Evolutionary conservation across 2,797 vertebrate species (phyloP), one percentile per base, ranked within the genome.

Genomic region (Helarctos malayanus): DNA sequence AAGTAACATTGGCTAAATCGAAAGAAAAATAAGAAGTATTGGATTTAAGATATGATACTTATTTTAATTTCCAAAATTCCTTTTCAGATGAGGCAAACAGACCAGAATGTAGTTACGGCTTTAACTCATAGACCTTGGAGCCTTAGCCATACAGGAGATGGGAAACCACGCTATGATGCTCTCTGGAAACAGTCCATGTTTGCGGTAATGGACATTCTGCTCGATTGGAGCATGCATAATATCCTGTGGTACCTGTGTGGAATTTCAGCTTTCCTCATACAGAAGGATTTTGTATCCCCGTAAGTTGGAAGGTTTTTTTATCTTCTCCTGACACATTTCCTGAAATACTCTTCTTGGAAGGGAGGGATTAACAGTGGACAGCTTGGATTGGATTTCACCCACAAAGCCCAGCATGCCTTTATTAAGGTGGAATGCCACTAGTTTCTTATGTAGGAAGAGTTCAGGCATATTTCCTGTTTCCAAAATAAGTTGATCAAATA

Each of bases 61-160:
- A 32, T 57, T 68, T 93, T 71, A 61, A 75, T 93, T 89, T 71
- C 15, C 27, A 23, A 75, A 96, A 94, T 94, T 83, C n/a, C 89
- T 89, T 98, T 98, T 1, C 98, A 99, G 99, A 99, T 99, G 99
- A 99, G 99, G 95, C 99, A 99, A 97, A 99, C 98, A 0, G 99
- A 99, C 98, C 98, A 98, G 9, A 99, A 99, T 0, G 99, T 99
- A 57, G 98, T 99, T 91, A 99, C 99, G 0, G 99, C 99, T 0
- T 94, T 99, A 83, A 99, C 99, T 12, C 99, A 99, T 98, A 98
- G 99, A 93, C 99, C 99, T 0, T 99, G 99, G 99, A 99, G 99
- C 59, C 98, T 99, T 83, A 99, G 99, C 78, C 98, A 98, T 18
- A 94, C 98, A 0, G 99, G 99, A 14, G 99, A 99, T 1, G 99